Conservation (phyloP, 1,140 invertebrate genomes). For the Caenorhabditis inopinata region DNA sequence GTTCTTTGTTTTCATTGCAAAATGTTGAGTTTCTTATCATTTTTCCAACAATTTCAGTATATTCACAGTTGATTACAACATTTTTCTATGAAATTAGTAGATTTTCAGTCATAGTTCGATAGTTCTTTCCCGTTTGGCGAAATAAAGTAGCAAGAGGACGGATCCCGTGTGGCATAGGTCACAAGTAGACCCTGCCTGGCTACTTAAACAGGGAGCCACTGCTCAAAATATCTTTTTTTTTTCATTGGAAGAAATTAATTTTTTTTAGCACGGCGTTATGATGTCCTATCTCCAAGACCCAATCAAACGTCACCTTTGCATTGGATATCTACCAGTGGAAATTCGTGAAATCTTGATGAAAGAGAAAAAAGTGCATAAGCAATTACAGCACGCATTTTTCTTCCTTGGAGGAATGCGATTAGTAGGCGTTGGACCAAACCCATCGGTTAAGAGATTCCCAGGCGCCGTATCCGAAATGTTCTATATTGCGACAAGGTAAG, state of each 20-base stretch:
- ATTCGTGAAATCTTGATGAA: neutral
- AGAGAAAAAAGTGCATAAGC: conserved; percentile 39
- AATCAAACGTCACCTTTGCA: conserved; percentile 44
- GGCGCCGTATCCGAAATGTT: conserved; percentile 2
- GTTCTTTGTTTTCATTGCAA: too few species aligned
- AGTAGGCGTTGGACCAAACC: conserved; percentile 33
- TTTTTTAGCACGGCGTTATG: conserved; percentile 36
- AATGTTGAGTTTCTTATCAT: too few species aligned
- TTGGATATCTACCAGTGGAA: conserved; percentile 51
- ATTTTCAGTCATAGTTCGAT: too few species aligned
- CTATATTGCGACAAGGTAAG: conserved; percentile 28
- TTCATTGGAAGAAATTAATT: too few species aligned
- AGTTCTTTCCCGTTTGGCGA: too few species aligned
- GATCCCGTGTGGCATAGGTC: too few species aligned
- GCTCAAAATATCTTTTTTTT: neutral
- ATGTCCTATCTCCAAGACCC: conserved; percentile 49
- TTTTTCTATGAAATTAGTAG: too few species aligned
- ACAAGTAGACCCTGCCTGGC: too few species aligned
- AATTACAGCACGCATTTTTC: conserved; percentile 40
- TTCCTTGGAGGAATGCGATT: conserved; percentile 36
- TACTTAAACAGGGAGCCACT: neutral
- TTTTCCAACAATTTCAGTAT: too few species aligned
- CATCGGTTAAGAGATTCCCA: conserved; percentile 19
- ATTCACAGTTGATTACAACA: too few species aligned
- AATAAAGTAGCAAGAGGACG: too few species aligned